phyloP scores from a whole-genome alignment of 2,113 vertebrate species.

The Archocentrus centrarchus region DNA sequence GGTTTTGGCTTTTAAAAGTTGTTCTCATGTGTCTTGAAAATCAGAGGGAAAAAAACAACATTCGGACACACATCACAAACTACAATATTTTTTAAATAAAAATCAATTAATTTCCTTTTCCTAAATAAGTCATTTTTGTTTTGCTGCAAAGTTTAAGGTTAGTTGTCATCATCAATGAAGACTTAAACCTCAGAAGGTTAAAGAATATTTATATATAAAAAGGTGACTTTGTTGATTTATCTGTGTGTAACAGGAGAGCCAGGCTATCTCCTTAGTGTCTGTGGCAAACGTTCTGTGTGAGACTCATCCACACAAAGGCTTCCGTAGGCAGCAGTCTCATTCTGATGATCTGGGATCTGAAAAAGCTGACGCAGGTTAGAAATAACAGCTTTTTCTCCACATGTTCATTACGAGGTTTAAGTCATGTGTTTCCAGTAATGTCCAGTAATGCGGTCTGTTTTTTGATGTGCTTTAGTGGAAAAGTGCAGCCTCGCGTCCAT shows the following conservation, averaged over 20 bases:
- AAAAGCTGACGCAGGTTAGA: constrained; percentile 79
- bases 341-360: constrained; percentile 78
- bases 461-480: constrained; percentile 67
- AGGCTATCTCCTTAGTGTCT: constrained; percentile 86
- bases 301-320: constrained; percentile 60
- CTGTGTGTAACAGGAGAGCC: constrained; percentile 84
- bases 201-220: neutral
- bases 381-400: neutral
- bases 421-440: neutral
- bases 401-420: neutral
- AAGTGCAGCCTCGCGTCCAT: constrained; percentile 61
- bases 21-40: no score
- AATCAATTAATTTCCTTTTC: no score
- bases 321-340: constrained; percentile 76
- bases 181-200: neutral
- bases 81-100: no score
- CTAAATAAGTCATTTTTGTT: no score
- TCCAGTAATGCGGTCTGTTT: neutral
- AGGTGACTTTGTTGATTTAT: neutral
- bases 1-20: neutral
- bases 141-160: neutral
- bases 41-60: no score
- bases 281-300: constrained; percentile 83
- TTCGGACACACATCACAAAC: no score
- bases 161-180: neutral